Evolutionary conservation across 2,797 vertebrate genomes (phyloP), one percentile per base, ranked within the genome.

Genomic region (Distichodus sexfasciatus): DNA sequence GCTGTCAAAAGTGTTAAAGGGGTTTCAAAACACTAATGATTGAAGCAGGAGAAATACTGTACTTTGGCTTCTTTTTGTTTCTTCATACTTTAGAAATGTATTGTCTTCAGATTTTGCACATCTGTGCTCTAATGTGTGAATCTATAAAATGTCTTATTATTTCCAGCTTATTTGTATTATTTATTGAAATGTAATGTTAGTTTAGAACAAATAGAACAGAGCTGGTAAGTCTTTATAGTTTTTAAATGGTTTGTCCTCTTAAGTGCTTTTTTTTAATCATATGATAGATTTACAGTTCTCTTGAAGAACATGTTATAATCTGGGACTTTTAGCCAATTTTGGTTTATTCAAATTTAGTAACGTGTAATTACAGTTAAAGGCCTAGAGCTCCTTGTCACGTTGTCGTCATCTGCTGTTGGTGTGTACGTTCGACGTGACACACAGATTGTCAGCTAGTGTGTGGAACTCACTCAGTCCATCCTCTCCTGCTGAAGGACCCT

Each of bases 401-500:
- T 38, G 23, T 14, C 11, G n/a, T 19, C n/a, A 33, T 33, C 29
- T 31, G 19, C 29, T 35, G 8, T 17, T 23, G n/a, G 31, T 21
- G 50, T 15, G 28, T 29, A 8, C 17, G 14, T 28, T n/a, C 50
- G 33, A 7, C 17, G 53, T 59, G 36, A 40, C 35, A 15, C 12
- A 24, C n/a, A 40, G n/a, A 38, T 23, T 21, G n/a, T 40, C 12
- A 41, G 6, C 36, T 41, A 12, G 26, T 26, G 28, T 12, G 15
- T 15, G 14, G 14, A 41, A 40, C 14, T 7, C 12, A 24, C 33
- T 28, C 33, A n/a, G 36, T 36, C 33, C 40, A 19, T 24, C 26
- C 54, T 58, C 54, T 40, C n/a, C 19, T 38, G 54, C 19, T 57
- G 54, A 57, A 38, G 33, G 23, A 36, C 54, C 33, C 54, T 57